These are phyloP conservation scores for Listronotus oregonensis DNA, from an alignment of 1,140 invertebrate genomes.

Conservation along the genomic window DNA sequence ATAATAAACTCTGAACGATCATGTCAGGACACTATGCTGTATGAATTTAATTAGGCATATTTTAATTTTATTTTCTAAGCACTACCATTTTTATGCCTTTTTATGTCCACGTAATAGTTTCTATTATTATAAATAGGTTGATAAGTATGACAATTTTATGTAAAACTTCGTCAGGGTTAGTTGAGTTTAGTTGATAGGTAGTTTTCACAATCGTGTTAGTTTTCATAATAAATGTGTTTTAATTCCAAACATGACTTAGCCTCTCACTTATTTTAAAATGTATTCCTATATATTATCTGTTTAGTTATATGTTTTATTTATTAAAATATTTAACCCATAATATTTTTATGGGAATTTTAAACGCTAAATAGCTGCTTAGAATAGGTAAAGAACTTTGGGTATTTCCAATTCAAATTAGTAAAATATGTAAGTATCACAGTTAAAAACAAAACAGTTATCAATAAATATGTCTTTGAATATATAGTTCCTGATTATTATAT, in stretches of 20 bases:
- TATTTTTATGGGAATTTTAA: constrained; percentile 10
- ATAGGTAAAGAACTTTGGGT: constrained; percentile 9
- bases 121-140: constrained; percentile 7
- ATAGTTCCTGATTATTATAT: too few relatives aligned
- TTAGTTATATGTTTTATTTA: constrained; percentile 19
- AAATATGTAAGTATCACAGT: neutral
- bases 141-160: constrained; percentile 29
- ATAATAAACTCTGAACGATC: constrained; percentile 13
- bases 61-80: neutral
- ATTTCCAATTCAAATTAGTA: constrained; percentile 19
- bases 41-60: constrained; percentile 4
- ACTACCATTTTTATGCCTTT: neutral
- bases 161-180: constrained; percentile 29
- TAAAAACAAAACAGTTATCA: too few relatives aligned
- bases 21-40: neutral
- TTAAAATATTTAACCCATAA: constrained; percentile 13
- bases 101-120: neutral
- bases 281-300: constrained; percentile 16
- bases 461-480: too few relatives aligned
- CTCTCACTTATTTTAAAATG: constrained; percentile 15
- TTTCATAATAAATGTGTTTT: constrained; percentile 35
- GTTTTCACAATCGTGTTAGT: constrained; percentile 7
- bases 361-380: neutral
- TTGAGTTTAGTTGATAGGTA: constrained; percentile 21
- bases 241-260: constrained; percentile 28